Evolutionary conservation across 2,113 vertebrate species (phyloP).

Genomic region (Gnathonemus echidnorhynchus): DNA sequence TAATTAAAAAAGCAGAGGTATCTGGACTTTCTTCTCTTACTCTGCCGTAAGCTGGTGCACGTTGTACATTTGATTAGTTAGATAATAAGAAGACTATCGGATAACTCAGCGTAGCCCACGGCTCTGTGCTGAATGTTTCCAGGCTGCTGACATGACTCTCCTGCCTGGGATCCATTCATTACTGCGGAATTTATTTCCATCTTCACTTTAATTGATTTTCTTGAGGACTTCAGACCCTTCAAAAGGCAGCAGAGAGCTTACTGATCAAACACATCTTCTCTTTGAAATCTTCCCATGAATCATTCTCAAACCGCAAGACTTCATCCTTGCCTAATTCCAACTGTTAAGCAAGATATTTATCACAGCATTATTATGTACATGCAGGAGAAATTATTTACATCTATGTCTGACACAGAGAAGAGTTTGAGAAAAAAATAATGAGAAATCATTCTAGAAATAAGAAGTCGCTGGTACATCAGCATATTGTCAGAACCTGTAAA

Average conservation of each 20-base stretch:
- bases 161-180: neutral
- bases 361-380: neutral
- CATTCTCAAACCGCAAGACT: neutral
- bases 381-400: neutral
- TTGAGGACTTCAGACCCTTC: neutral
- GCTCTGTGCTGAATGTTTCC: neutral
- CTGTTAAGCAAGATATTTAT: neutral
- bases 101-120: neutral
- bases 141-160: neutral
- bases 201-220: neutral
- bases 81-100: neutral
- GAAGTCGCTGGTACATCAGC: neutral
- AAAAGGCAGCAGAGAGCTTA: neutral
- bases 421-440: neutral
- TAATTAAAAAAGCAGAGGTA: neutral
- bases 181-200: neutral
- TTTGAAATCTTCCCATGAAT: neutral
- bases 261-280: slow-evolving; percentile 8
- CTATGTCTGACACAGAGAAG: neutral
- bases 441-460: neutral
- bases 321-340: neutral
- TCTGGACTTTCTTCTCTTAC: neutral
- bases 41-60: neutral
- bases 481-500: neutral
- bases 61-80: neutral